Evolutionary conservation across 2,113 vertebrate genomes (phyloP).

Genomic region (Crotalus viridis): DNA sequence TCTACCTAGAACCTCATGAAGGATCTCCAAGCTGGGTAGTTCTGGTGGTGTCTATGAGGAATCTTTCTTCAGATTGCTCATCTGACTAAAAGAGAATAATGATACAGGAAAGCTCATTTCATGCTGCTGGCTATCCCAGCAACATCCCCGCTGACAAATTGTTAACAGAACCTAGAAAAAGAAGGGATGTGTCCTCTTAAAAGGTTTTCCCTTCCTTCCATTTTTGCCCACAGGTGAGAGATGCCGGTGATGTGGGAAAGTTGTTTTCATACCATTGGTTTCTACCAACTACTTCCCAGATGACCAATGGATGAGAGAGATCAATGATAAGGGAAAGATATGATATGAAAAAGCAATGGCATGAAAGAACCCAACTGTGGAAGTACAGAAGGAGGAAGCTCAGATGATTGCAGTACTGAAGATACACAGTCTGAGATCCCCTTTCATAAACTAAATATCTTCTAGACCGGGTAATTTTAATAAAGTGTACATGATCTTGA

Average conservation of each 20-base stretch:
- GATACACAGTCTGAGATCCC: not conserved
- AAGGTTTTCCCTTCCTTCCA: not conserved
- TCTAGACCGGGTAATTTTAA: not conserved
- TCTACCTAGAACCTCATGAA: not conserved
- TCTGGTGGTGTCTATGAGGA: not conserved
- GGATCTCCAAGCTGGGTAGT: not conserved
- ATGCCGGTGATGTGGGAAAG: not conserved
- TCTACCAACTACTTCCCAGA: not conserved
- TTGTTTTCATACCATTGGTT: not conserved
- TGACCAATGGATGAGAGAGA: not conserved
- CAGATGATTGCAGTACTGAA: not conserved
- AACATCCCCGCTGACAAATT: not conserved
- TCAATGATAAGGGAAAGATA: not conserved
- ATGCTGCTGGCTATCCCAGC: not conserved
- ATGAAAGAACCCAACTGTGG: not conserved
- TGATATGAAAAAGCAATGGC: not conserved
- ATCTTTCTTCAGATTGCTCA: not conserved
- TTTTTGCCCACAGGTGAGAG: not conserved
- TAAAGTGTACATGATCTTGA: not conserved
- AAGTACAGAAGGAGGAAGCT: not conserved
- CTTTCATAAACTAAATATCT: not conserved
- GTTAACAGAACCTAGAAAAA: not conserved
- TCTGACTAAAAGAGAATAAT: not conserved
- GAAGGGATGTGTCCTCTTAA: not conserved
- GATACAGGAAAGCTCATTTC: not conserved